Percentiles rank a stretch among this genome's conserved stretches.
Evolutionary conservation across 2,888 invertebrate genomes (phyloP).

Genomic region (Megalurothrips usitatus): DNA sequence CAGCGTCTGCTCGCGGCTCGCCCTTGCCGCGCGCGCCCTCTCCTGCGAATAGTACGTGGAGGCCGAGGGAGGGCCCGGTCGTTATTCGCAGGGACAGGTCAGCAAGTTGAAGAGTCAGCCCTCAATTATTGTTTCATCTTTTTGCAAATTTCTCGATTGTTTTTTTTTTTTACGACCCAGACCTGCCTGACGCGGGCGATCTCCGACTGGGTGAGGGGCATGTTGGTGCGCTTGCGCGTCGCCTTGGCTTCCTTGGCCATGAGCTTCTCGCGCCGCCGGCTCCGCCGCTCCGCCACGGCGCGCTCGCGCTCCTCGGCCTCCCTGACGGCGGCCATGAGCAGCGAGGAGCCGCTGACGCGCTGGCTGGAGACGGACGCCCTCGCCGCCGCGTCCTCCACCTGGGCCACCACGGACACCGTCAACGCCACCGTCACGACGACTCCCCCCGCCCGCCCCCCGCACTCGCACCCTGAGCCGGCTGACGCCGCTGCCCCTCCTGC

Average conservation of each 20-base stretch:
- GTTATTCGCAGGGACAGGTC: too few species aligned
- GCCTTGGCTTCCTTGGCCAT: background rate
- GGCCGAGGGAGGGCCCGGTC: too few species aligned
- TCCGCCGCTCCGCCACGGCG: background rate
- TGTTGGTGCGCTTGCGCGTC: conserved; percentile 1
- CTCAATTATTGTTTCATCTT: too few species aligned
- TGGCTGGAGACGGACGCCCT: background rate
- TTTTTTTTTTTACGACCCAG: background rate
- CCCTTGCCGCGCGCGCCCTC: background rate
- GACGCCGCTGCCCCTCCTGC: too few species aligned
- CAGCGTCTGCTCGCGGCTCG: background rate
- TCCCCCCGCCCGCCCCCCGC: too few species aligned
- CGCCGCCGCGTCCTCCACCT: background rate
- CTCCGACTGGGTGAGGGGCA: conserved; percentile 11
- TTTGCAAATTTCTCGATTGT: background rate
- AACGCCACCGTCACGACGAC: background rate
- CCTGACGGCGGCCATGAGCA: background rate
- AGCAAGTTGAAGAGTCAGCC: too few species aligned
- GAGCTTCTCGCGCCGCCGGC: background rate
- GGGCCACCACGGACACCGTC: background rate
- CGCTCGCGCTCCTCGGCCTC: conserved; percentile 7
- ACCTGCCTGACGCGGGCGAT: background rate
- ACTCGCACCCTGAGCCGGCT: too few species aligned
- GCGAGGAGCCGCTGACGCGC: background rate
- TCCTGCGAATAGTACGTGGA: background rate